Evolutionary conservation across 2,888 invertebrate species (phyloP).

Genomic region (Drosophila buzzatii): DNA sequence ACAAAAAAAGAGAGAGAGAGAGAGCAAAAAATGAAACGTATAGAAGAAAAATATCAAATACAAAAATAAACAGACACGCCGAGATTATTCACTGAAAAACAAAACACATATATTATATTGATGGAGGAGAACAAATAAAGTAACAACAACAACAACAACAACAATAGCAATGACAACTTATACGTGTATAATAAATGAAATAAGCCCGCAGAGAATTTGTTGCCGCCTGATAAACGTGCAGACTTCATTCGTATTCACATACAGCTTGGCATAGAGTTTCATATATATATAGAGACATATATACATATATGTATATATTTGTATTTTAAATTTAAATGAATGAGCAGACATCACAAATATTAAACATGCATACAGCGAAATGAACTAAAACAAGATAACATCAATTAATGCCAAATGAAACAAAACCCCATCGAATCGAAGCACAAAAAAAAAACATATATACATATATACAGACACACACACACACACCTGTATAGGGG

Average conservation of each 20-base stretch:
- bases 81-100: slow-evolving; percentile 33
- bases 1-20: not conserved
- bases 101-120: slow-evolving; percentile 37
- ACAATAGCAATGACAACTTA: slow-evolving; percentile 15
- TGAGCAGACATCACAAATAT: slow-evolving; percentile 18
- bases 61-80: slow-evolving; percentile 10
- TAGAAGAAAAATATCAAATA: slow-evolving; percentile 6
- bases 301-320: not conserved
- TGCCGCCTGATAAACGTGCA: slow-evolving; percentile 30
- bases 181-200: slow-evolving; percentile 34
- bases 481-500: not conserved
- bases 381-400: slow-evolving; percentile 41
- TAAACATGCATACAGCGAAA: slow-evolving; percentile 31
- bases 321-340: slow-evolving; percentile 42
- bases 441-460: not conserved
- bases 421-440: not conserved
- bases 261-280: slow-evolving; percentile 2
- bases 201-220: slow-evolving; percentile 44
- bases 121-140: slow-evolving; percentile 14
- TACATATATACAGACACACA: not conserved
- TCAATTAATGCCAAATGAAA: slow-evolving; percentile 27
- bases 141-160: not conserved
- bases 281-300: not conserved
- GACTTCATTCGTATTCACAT: slow-evolving; percentile 35
- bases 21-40: not conserved